Conservation (phyloP, 2,797 vertebrate species). For the Ispidina lecontei region DNA sequence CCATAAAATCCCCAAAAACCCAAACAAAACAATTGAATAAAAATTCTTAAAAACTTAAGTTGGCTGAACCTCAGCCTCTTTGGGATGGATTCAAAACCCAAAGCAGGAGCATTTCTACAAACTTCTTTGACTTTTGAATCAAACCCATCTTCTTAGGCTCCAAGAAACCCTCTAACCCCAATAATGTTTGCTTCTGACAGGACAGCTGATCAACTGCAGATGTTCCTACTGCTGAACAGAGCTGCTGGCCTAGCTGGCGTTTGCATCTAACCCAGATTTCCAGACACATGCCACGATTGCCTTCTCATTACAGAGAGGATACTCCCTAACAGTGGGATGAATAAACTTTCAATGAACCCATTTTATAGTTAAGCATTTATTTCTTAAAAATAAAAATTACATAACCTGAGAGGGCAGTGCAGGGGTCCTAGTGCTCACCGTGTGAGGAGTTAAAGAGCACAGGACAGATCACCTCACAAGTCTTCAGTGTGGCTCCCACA, state of each 20-base stretch:
- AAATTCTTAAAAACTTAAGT: background rate
- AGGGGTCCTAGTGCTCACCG: background rate
- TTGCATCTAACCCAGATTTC: background rate
- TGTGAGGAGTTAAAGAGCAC: background rate
- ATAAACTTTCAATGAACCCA: background rate
- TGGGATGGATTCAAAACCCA: conserved; percentile 68
- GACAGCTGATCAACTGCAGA: conserved; percentile 51
- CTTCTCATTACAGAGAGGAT: conserved; percentile 4
- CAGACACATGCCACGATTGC: background rate
- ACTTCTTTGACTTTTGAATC: conserved; percentile 58
- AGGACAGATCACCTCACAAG: background rate
- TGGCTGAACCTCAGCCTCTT: conserved; percentile 30
- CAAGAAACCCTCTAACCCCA: conserved; percentile 21
- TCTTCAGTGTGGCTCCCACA: background rate
- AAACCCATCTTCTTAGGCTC: conserved; percentile 37
- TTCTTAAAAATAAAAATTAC: background rate
- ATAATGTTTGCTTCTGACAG: conserved; percentile 36
- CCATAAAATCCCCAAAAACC: background rate
- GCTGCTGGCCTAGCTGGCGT: background rate
- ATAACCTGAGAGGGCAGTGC: background rate
- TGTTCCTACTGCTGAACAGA: background rate
- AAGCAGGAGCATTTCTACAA: background rate
- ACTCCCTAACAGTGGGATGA: background rate
- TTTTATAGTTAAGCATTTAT: background rate
- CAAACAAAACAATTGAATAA: background rate